A percentile compares a stretch with the other conserved stretches of the same genome.
Conservation (phyloP, 2,113 vertebrate species). For the Syngnathus typhle region DNA sequence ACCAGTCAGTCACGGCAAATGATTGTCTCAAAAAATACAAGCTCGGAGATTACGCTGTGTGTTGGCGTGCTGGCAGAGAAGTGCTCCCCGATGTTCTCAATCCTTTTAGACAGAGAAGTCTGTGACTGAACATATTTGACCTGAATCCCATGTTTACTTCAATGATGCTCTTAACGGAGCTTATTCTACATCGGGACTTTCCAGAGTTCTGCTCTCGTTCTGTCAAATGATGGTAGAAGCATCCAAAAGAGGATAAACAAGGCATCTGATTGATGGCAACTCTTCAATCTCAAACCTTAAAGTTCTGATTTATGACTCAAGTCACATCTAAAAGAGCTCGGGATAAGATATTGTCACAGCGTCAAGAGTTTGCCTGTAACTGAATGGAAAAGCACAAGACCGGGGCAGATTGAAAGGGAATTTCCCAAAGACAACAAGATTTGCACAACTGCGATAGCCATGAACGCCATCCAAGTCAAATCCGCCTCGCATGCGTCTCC, state of each 20-base stretch:
- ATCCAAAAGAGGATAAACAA: slow-evolving; percentile 41
- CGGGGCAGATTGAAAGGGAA: slow-evolving; percentile 48
- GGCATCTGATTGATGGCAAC: slow-evolving; percentile 61
- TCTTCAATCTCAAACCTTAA: slow-evolving; percentile 51
- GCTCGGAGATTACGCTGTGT: not conserved
- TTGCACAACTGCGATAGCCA: slow-evolving; percentile 58
- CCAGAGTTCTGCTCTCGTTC: slow-evolving; percentile 44
- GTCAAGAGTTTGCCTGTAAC: slow-evolving; percentile 60
- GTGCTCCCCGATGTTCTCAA: not conserved
- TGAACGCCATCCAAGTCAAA: slow-evolving; percentile 63
- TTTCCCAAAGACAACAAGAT: slow-evolving; percentile 52
- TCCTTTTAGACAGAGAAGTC: slow-evolving; percentile 20
- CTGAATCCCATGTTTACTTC: slow-evolving; percentile 49
- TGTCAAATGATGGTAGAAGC: slow-evolving; percentile 39
- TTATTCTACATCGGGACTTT: slow-evolving; percentile 59
- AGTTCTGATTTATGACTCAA: slow-evolving; percentile 59
- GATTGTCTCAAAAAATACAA: not conserved
- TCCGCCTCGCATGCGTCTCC: slow-evolving; percentile 60
- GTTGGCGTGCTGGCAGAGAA: not conserved
- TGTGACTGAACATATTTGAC: slow-evolving; percentile 36
- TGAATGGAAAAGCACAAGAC: slow-evolving; percentile 65
- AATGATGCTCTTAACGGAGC: slow-evolving; percentile 55
- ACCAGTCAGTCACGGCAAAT: not conserved
- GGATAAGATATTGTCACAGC: slow-evolving; percentile 58
- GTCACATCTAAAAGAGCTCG: slow-evolving; percentile 56